A percentile compares a stretch with the other conserved stretches of the same genome.
Evolutionary conservation across 2,113 vertebrate species (phyloP).

Genomic region (Clarias batrachus): DNA sequence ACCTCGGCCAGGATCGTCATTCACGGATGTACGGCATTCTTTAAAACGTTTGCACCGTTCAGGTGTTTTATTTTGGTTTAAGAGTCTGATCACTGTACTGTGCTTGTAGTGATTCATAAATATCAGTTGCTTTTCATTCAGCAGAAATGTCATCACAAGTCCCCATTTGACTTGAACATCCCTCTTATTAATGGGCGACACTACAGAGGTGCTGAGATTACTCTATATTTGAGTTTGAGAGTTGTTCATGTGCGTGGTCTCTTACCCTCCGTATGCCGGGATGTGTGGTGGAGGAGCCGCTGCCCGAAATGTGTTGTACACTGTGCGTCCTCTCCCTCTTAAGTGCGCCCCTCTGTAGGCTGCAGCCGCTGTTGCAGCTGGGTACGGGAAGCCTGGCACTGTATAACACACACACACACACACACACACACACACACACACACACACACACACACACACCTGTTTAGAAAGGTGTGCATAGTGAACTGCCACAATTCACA

Average conservation of each 20-base stretch:
- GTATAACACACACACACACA: constrained; percentile 9
- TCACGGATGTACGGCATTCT: no score
- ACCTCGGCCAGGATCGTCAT: no score
- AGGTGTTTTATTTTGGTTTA: no score
- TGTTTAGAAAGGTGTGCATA: neutral
- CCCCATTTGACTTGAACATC: no score
- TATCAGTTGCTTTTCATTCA: no score
- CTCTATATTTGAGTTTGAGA: neutral
- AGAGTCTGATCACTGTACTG: no score
- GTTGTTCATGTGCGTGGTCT: constrained; percentile 11
- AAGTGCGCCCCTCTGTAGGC: constrained; percentile 92
- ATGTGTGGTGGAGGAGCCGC: constrained; percentile 90
- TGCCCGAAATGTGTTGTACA: constrained; percentile 93
- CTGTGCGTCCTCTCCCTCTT: constrained; percentile 88
- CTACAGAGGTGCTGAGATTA: neutral
- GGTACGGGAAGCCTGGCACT: constrained; percentile 96
- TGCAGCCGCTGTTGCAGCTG: constrained; percentile 87
- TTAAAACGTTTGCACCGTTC: no score
- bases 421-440: constrained; percentile 45
- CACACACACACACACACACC: constrained; percentile 4
- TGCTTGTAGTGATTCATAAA: no score
- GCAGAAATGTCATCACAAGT: no score
- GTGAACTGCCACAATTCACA: neutral
- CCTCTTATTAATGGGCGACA: no score
- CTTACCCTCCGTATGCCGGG: constrained; percentile 94